Evolutionary conservation across 2,113 vertebrate genomes (phyloP).

Genomic region (Gopherus flavomarginatus): DNA sequence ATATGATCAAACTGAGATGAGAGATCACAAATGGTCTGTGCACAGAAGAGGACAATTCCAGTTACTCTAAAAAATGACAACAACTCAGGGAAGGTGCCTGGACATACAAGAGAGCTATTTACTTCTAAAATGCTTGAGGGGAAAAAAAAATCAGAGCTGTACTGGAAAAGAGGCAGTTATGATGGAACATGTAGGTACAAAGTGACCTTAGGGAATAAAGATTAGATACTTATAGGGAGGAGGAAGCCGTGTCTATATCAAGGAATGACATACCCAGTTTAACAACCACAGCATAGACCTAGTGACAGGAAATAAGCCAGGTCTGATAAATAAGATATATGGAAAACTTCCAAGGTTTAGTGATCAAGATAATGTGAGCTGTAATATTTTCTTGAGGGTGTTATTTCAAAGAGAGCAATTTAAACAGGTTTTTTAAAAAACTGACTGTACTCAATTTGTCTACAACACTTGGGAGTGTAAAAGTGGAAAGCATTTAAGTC

Average conservation of each 20-base stretch:
- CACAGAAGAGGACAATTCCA: background rate
- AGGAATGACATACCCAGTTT: background rate
- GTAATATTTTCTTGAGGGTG: background rate
- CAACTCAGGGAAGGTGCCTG: background rate
- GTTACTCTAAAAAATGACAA: background rate
- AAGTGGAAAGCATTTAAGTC: background rate
- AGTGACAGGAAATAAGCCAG: background rate
- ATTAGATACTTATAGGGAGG: background rate
- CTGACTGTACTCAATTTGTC: conserved; percentile 7
- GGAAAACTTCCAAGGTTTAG: conserved; percentile 17
- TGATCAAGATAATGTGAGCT: background rate
- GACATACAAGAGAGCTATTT: background rate
- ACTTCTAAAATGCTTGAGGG: background rate
- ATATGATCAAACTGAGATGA: background rate
- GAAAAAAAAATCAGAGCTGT: background rate
- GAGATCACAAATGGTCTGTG: background rate
- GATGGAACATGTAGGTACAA: background rate
- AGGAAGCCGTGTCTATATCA: background rate
- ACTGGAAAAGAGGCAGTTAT: background rate
- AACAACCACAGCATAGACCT: background rate
- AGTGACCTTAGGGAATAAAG: background rate
- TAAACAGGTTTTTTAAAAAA: background rate
- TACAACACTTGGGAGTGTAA: background rate
- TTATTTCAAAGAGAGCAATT: conserved; percentile 25
- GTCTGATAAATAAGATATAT: background rate